Percentiles rank a stretch among this genome's conserved stretches.
Evolutionary conservation across 2,888 invertebrate species (phyloP).

Genomic region (Rhagium mordax): DNA sequence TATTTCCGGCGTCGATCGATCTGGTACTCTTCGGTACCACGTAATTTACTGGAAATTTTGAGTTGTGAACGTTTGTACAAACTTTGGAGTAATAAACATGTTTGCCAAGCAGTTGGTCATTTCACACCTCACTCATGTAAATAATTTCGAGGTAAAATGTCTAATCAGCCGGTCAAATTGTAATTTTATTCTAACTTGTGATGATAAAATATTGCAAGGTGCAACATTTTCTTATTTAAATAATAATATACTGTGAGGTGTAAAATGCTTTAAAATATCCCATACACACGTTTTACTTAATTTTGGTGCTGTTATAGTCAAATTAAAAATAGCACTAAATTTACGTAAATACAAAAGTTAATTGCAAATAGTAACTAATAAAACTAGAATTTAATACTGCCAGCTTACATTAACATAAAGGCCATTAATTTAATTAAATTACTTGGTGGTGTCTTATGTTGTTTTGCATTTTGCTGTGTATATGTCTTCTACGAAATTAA

Average conservation of each 20-base stretch:
- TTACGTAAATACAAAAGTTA: background rate
- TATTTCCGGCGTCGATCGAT: too few relatives aligned
- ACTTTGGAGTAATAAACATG: background rate
- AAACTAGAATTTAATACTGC: constrained; percentile 24
- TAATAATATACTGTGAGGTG: background rate
- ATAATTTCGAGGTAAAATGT: background rate
- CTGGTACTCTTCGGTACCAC: too few relatives aligned
- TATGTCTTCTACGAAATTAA: background rate
- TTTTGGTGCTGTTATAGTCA: constrained; percentile 20
- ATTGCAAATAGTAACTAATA: constrained; percentile 25
- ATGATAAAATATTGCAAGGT: background rate
- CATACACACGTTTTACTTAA: background rate
- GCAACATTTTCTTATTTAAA: background rate
- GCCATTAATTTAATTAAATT: constrained; percentile 28
- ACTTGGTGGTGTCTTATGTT: constrained; percentile 11
- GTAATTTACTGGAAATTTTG: too few relatives aligned
- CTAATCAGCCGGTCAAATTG: too few relatives aligned
- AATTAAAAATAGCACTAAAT: constrained; percentile 20
- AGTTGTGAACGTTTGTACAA: background rate
- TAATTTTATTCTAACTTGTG: background rate
- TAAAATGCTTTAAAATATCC: background rate
- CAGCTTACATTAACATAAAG: constrained; percentile 27
- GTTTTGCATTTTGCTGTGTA: background rate
- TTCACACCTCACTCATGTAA: background rate
- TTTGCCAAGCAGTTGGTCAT: background rate